Evolutionary conservation across 2,797 vertebrate genomes (phyloP).

Genomic region (Leucoraja ocellata): DNA sequence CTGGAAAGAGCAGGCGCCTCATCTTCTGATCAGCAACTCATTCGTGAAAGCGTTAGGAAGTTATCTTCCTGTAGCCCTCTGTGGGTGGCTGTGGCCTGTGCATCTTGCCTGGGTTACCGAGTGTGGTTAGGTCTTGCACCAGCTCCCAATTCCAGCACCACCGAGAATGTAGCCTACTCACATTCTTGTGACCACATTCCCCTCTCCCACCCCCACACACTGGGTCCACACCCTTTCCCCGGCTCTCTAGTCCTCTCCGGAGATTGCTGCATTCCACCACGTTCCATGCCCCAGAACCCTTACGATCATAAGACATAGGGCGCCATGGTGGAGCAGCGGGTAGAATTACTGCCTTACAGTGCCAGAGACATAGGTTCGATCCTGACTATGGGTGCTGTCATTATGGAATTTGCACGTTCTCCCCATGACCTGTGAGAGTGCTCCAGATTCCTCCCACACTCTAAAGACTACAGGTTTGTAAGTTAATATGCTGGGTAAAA

Average conservation of each 20-base stretch:
- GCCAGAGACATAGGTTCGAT: no score
- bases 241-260: neutral
- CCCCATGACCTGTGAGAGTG: no score
- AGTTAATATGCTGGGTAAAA: no score
- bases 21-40: neutral
- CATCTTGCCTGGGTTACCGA: neutral
- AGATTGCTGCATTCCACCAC: neutral
- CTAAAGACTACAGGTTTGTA: no score
- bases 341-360: no score
- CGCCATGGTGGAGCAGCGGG: no score
- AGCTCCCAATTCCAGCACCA: neutral
- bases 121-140: neutral
- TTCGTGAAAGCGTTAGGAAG: constrained; percentile 4
- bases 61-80: neutral
- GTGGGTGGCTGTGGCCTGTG: constrained; percentile 9
- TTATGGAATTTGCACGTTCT: no score
- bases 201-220: no score
- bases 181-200: neutral
- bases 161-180: neutral
- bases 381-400: no score
- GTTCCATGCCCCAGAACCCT: neutral
- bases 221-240: neutral
- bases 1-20: neutral
- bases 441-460: no score
- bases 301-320: neutral